Evolutionary conservation across 2,113 vertebrate species (phyloP), one percentile per base, ranked within the genome.

Genomic region (Datnioides undecimradiatus): DNA sequence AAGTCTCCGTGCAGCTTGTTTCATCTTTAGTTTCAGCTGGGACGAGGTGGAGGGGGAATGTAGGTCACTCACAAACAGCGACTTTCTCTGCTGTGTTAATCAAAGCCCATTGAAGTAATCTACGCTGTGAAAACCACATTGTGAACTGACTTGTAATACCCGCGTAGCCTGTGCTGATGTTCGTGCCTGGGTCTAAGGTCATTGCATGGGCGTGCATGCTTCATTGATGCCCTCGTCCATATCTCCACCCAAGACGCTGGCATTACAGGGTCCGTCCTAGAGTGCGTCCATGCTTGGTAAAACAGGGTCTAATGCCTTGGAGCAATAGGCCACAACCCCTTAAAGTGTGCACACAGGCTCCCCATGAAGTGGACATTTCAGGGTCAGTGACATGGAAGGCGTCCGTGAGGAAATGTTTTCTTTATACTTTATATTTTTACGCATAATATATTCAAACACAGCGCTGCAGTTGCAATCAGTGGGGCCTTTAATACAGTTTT

Each of bases 301-400:
- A 79, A 67, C 57, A 71, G 76, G 62, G 79, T 83, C 73, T 73
- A 76, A 72, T 49, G 82, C 83, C 90, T 91, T 52, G 45, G 49
- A 85, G 92, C 90, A 86, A 36, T 83, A 78, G 89, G 88, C 75
- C 83, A 92, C 78, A 73, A 76, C 63, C 75, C 67, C 80, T 82
- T 46, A 57, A 76, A 74, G 80, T 48, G 64, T 27, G 48, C 65
- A 40, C 54, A 68, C 54, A 63, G 55, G 27, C 31, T 14, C 78
- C 29, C 82, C 52, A 31, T 57, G 70, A 75, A 82, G 67, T 59
- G 77, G 87, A 89, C 87, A 43, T 86, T 84, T 89, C 63, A 82
- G 81, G 87, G 90, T 91, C 87, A 85, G 66, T 51, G n/a, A 10
- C 62, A 57, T n/a, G 31, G 59, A 38, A 3, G 0, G 31, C 31